Base-by-base conservation (phyloP, 2,113 vertebrate species). In the Cololabis saira region DNA sequence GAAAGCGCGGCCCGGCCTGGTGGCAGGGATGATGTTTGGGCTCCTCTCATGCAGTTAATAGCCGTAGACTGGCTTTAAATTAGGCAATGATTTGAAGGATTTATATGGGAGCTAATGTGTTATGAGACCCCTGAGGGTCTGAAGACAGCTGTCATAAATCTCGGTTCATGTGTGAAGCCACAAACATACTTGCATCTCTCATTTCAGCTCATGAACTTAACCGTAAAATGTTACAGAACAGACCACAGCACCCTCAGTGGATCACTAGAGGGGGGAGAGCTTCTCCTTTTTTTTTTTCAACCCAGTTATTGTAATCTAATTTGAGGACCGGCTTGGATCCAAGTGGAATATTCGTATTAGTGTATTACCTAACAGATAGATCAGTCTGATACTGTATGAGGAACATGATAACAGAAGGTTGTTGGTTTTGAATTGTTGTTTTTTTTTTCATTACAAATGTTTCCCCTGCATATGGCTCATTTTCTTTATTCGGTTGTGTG, bases 101-200 rank as follows among this genome's bases (percentile, higher is more conserved):
- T 86, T 60, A 80, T 86, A 90, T 89, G 80, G 50, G 40, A 68
- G 65, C 71, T 68, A 76, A 80, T 84, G 70, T 66, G 71, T 75
- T 86, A 68, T 87, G 84, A 90, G 70, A 87, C 86, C 67, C 61
- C 55, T 45, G 65, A 80, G 70, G 54, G 63, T 37, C 70, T 66
- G 37, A 68, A n/a, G 81, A 80, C 77, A 65, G 79, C 63, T 45
- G 47, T 60, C 77, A 87, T 92, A 86, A 90, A 91, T 92, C 87
- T 82, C 74, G 51, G 59, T 81, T 83, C 82, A 83, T 75, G 82
- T 81, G 71, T 88, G 80, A 81, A 74, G 62, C 75, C 85, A 84
- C 79, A 86, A 85, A 83, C 59, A 86, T 80, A 90, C 88, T 84
- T 86, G 77, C 84, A 83, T 79, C 74, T 70, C 74, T 78, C 72